Percentiles rank a stretch among this genome's conserved stretches.
These are phyloP conservation scores for Prunella fulvescens DNA, from an alignment of 2,113 vertebrate species.

Conservation along the genomic window DNA sequence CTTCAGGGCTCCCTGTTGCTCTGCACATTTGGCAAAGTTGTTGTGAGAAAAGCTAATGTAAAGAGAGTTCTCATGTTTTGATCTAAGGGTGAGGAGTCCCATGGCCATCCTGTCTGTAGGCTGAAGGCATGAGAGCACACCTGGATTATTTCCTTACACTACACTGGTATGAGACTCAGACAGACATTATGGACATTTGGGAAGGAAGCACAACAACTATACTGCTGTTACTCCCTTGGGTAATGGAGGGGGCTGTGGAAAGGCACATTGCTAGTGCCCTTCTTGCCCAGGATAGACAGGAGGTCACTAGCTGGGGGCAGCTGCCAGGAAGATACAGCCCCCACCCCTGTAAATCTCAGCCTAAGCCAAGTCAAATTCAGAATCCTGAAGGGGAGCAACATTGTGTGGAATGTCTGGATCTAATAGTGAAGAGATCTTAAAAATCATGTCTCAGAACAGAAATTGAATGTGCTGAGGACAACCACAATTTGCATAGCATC, in stretches of 20 bases:
- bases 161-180: neutral
- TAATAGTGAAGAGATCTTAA: neutral
- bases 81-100: neutral
- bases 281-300: neutral
- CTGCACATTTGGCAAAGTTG: neutral
- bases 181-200: neutral
- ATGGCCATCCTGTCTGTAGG: neutral
- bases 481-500: neutral
- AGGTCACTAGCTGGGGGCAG: neutral
- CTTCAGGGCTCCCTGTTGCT: neutral
- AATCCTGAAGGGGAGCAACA: neutral
- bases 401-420: neutral
- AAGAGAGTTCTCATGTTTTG: neutral
- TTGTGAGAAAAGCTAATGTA: neutral
- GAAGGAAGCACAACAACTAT: neutral
- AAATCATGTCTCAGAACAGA: neutral
- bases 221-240: too few species aligned
- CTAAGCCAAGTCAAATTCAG: neutral
- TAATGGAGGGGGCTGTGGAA: neutral
- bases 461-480: neutral
- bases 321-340: neutral
- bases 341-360: neutral
- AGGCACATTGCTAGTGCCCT: neutral
- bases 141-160: neutral
- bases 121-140: neutral